Evolutionary conservation across 2,888 invertebrate genomes (phyloP).

Genomic region (Pimpla rufipes): DNA sequence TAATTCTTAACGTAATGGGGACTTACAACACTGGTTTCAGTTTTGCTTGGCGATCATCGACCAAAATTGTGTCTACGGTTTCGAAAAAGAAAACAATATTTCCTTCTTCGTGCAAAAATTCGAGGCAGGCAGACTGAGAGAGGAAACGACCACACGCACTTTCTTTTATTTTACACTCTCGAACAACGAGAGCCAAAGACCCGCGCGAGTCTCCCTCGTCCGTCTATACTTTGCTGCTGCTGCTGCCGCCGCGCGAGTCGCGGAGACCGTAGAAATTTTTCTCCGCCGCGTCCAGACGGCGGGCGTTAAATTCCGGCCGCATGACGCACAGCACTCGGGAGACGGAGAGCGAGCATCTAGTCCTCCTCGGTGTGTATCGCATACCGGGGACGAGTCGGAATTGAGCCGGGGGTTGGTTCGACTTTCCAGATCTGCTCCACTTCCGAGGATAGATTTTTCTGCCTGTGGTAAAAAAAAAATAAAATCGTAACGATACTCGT

Average conservation of each 20-base stretch:
- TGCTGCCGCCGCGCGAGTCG: constrained; percentile 50
- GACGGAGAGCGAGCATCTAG: constrained; percentile 43
- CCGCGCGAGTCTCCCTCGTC: constrained; percentile 16
- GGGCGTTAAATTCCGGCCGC: constrained; percentile 82
- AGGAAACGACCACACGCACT: not conserved
- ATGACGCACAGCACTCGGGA: constrained; percentile 77
- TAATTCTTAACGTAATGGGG: too few species aligned
- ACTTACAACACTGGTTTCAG: too few species aligned
- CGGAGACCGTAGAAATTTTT: constrained; percentile 60
- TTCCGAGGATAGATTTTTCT: not conserved
- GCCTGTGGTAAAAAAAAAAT: not conserved
- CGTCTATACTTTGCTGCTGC: not conserved
- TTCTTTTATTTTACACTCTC: constrained; percentile 20
- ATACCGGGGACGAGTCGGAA: not conserved
- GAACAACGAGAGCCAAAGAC: not conserved
- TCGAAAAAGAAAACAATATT: constrained; percentile 30
- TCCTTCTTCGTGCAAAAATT: not conserved
- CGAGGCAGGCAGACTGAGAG: too few species aligned
- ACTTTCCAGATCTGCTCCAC: not conserved
- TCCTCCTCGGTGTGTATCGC: constrained; percentile 47
- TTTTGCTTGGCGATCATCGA: constrained; percentile 1
- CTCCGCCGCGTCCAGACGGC: constrained; percentile 69
- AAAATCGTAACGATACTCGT: not conserved
- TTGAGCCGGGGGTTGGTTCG: not conserved
- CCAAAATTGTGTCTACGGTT: not conserved